Conservation (phyloP, 2,797 vertebrate species). For the Spheniscus humboldti region DNA sequence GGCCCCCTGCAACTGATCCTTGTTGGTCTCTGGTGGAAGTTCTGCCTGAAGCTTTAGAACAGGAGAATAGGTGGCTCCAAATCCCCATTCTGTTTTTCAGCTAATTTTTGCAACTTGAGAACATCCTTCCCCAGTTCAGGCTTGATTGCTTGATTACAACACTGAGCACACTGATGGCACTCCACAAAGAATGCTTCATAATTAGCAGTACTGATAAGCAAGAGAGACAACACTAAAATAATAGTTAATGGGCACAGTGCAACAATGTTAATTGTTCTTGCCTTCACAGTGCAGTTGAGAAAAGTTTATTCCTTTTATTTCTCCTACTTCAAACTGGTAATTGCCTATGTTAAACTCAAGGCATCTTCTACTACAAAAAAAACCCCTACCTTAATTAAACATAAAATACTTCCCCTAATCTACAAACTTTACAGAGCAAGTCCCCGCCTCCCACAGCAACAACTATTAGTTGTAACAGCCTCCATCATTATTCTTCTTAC, state of each 20-base stretch:
- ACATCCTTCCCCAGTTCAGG: background rate
- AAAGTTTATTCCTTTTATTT: background rate
- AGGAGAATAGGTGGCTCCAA: background rate
- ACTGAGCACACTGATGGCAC: background rate
- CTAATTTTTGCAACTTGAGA: background rate
- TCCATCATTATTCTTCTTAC: background rate
- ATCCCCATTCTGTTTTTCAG: background rate
- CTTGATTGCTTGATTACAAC: constrained; percentile 18
- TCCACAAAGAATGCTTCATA: background rate
- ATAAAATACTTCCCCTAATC: background rate
- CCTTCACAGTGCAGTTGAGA: background rate
- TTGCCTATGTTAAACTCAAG: background rate
- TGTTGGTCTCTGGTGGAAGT: background rate
- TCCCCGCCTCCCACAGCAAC: background rate
- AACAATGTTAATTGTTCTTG: background rate
- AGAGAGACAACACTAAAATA: background rate
- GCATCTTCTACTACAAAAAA: background rate
- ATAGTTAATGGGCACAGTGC: background rate
- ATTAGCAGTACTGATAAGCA: background rate
- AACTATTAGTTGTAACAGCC: rapidly evolving
- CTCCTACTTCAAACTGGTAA: background rate
- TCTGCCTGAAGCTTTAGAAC: background rate
- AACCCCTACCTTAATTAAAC: background rate
- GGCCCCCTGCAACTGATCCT: background rate
- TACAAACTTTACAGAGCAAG: background rate